Conservation (phyloP, 2,888 invertebrate species). For the Dilophus febrilis region DNA sequence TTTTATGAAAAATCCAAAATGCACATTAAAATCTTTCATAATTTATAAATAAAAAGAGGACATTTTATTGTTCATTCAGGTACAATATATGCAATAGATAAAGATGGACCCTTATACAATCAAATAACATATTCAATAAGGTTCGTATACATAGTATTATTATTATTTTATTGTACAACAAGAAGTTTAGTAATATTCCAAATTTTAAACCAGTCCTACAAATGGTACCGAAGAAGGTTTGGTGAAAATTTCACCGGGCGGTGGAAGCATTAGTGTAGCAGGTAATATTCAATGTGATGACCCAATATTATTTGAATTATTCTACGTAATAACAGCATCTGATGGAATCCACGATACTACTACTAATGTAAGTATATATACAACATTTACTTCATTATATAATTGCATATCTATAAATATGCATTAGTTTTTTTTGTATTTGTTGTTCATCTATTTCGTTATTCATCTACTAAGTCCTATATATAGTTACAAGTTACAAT, state of each 20-base stretch:
- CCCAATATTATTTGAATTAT: constrained; percentile 31
- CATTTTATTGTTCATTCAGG: constrained; percentile 12
- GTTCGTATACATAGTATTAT: constrained; percentile 25
- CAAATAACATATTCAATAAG: constrained; percentile 36
- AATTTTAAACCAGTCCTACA: constrained; percentile 22
- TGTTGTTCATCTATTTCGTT: too few species aligned
- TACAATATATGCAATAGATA: constrained; percentile 39
- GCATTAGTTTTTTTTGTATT: too few species aligned
- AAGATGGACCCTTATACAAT: constrained; percentile 41
- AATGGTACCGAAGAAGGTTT: constrained; percentile 30
- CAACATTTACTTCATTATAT: too few species aligned
- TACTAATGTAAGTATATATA: constrained; percentile 26
- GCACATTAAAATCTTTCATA: too few species aligned
- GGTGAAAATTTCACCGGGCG: constrained; percentile 37
- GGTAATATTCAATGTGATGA: constrained; percentile 38
- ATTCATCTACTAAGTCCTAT: too few species aligned
- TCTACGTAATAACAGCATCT: constrained; percentile 37
- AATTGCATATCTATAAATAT: too few species aligned
- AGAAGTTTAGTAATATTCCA: too few species aligned
- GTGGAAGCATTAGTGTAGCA: constrained; percentile 31
- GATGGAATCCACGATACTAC: constrained; percentile 28
- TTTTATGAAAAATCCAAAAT: too few species aligned
- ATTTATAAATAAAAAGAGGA: too few species aligned
- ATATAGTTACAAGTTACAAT: too few species aligned
- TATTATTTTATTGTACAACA: too few species aligned